These are phyloP conservation scores for Muntiacus muntjak DNA, from an alignment of 2,113 vertebrate genomes.

Conservation along the genomic window DNA sequence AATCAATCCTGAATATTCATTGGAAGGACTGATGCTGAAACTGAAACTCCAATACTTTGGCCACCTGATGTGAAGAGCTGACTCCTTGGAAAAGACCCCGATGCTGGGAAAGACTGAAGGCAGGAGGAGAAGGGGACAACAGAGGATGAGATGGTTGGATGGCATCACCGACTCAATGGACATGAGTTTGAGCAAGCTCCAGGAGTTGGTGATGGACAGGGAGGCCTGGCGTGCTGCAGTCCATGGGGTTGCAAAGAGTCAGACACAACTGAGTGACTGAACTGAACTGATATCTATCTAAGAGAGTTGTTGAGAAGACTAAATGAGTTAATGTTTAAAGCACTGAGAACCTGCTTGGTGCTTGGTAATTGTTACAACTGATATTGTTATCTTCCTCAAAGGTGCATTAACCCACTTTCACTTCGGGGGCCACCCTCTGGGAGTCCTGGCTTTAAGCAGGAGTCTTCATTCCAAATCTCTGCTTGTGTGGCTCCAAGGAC, in stretches of 20 bases:
- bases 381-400: not conserved
- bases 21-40: not conserved
- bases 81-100: not conserved
- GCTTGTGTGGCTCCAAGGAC: not conserved
- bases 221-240: not conserved
- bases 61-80: not conserved
- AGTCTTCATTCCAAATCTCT: not conserved
- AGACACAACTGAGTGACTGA: not conserved
- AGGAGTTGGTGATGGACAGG: not conserved
- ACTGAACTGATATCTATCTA: not conserved
- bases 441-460: not conserved
- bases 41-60: not conserved
- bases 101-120: not conserved
- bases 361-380: too few species aligned
- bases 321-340: not conserved
- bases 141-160: not conserved
- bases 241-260: not conserved
- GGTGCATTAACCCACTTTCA: not conserved
- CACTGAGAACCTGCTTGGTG: not conserved
- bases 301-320: not conserved
- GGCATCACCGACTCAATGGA: not conserved
- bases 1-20: not conserved
- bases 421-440: not conserved
- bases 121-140: accelerated
- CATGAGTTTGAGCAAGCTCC: not conserved